phyloP scores from a whole-genome alignment of 2,797 vertebrate species.

The Bradypodion pumilum region DNA sequence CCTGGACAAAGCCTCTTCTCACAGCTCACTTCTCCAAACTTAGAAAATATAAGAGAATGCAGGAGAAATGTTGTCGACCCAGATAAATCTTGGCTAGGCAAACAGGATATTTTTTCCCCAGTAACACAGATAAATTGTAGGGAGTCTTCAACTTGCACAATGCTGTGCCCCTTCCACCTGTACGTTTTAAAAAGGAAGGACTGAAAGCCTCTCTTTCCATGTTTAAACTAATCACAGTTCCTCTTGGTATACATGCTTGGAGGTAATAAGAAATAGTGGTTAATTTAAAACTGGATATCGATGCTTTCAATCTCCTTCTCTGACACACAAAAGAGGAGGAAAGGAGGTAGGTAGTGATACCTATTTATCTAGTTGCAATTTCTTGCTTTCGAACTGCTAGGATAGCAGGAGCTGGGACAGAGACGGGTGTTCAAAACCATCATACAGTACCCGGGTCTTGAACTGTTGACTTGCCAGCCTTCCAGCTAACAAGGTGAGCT shows the following conservation, averaged over 20 bases:
- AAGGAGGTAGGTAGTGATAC: neutral
- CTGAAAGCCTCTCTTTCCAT: neutral
- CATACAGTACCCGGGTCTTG: too few relatives aligned
- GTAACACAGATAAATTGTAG: neutral
- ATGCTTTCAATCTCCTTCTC: neutral
- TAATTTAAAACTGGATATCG: neutral
- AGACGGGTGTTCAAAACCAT: too few relatives aligned
- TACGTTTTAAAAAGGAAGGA: neutral
- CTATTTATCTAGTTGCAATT: too few relatives aligned
- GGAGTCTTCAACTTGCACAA: neutral
- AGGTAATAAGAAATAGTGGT: neutral
- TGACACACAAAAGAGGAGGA: neutral
- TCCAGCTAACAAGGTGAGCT: too few relatives aligned
- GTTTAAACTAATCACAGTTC: neutral
- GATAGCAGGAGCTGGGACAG: too few relatives aligned
- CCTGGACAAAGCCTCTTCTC: constrained; percentile 63
- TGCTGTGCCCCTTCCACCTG: neutral
- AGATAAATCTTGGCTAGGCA: neutral
- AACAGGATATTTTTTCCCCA: neutral
- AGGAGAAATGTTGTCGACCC: neutral
- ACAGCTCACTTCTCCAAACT: constrained; percentile 80
- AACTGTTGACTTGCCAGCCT: too few relatives aligned
- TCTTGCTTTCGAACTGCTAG: too few relatives aligned
- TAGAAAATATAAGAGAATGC: constrained; percentile 7
- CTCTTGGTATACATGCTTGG: neutral